phyloP scores from a whole-genome alignment of 1,140 invertebrate genomes.

The Contarinia nasturtii region DNA sequence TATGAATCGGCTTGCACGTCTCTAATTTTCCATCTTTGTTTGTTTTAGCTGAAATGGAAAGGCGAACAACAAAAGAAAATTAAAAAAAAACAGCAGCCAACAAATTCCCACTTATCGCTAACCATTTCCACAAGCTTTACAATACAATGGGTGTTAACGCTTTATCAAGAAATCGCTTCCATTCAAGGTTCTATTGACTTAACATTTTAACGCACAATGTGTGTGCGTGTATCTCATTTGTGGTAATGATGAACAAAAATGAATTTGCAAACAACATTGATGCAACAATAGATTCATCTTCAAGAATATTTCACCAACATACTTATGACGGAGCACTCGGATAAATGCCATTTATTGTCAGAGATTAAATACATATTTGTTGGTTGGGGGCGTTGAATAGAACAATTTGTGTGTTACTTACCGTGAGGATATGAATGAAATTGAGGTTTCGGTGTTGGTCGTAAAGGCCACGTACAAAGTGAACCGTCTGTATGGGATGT shows the following conservation, averaged over 20 bases:
- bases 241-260: no score
- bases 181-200: no score
- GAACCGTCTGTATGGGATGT: conserved; percentile 90
- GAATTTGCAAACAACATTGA: conserved; percentile 3
- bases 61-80: background rate
- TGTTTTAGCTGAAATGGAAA: conserved; percentile 50
- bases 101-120: background rate
- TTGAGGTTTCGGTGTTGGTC: conserved; percentile 53
- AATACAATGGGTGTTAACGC: no score
- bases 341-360: no score
- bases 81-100: background rate
- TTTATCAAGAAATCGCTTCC: no score
- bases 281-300: conserved; percentile 1
- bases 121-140: background rate
- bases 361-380: no score
- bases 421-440: conserved; percentile 79
- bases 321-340: no score
- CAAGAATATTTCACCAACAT: conserved; percentile 10
- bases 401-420: no score
- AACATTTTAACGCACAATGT: no score
- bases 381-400: no score
- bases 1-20: conserved; percentile 78
- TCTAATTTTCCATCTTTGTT: conserved; percentile 74
- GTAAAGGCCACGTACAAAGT: conserved; percentile 75
- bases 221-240: no score